These are phyloP conservation scores for Beris morrisii DNA, from an alignment of 2,888 invertebrate genomes.

Conservation along the genomic window DNA sequence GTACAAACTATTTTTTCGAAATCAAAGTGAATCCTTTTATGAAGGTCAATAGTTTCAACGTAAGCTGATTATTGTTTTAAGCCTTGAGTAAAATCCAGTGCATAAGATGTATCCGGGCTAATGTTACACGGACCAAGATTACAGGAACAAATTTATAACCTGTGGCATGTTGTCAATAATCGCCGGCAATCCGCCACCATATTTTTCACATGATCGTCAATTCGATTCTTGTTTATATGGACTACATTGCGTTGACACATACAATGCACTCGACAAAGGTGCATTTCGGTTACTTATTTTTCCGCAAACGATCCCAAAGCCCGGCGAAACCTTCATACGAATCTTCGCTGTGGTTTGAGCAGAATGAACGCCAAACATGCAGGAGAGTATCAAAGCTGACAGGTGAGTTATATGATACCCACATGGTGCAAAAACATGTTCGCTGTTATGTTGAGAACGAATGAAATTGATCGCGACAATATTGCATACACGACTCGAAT, in stretches of 20 bases:
- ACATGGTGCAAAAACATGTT: constrained; percentile 41
- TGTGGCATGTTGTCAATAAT: constrained; percentile 35
- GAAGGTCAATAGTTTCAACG: too few relatives aligned
- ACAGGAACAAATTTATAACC: constrained; percentile 28
- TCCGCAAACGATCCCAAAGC: background rate
- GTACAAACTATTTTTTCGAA: too few relatives aligned
- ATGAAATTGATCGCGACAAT: constrained; percentile 41
- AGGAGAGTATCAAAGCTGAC: constrained; percentile 40
- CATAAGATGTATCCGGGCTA: constrained; percentile 24
- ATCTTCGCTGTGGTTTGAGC: constrained; percentile 6
- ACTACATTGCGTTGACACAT: constrained; percentile 31
- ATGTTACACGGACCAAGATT: constrained; percentile 16
- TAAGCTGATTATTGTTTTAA: too few relatives aligned
- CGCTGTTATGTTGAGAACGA: constrained; percentile 39
- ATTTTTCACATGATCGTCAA: constrained; percentile 35
- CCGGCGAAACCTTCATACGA: background rate
- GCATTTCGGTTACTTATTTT: constrained; percentile 29
- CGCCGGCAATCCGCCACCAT: constrained; percentile 35
- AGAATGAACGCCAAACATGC: constrained; percentile 33
- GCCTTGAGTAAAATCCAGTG: too few relatives aligned
- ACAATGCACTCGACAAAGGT: constrained; percentile 30
- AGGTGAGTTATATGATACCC: constrained; percentile 41
- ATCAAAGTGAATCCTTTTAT: too few relatives aligned
- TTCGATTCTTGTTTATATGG: constrained; percentile 23
- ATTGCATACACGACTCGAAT: constrained; percentile 41